Evolutionary conservation across 2,113 vertebrate genomes (phyloP).

Genomic region (Tympanuchus pallidicinctus): DNA sequence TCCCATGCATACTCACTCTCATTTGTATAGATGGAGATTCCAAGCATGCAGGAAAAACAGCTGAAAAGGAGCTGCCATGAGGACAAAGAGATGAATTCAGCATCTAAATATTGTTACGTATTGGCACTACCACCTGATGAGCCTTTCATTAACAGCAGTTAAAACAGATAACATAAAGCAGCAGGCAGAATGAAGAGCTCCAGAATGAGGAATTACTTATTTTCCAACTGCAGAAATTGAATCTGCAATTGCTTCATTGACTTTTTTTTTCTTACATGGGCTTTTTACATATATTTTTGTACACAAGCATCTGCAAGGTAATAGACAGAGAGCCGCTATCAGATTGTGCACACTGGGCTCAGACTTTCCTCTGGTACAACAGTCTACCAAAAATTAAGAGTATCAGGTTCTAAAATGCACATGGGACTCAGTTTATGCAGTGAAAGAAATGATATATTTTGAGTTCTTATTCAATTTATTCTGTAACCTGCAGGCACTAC

Average conservation of each 20-base stretch:
- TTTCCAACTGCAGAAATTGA: constrained; percentile 1
- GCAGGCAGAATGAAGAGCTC: constrained; percentile 32
- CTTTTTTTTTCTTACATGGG: not conserved
- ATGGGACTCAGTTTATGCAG: not conserved
- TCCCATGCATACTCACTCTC: not conserved
- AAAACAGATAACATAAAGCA: constrained; percentile 51
- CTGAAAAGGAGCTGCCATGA: not conserved
- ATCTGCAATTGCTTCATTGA: constrained; percentile 14
- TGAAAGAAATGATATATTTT: not conserved
- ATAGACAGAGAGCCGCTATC: not conserved
- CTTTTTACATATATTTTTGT: constrained; percentile 14
- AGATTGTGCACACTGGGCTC: not conserved
- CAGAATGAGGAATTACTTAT: not conserved
- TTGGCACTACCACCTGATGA: constrained; percentile 35
- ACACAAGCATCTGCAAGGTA: not conserved
- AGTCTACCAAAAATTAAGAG: not conserved
- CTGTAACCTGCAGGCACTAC: not conserved
- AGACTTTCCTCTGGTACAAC: constrained; percentile 7
- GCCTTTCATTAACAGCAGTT: constrained; percentile 57
- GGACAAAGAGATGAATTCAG: constrained; percentile 4
- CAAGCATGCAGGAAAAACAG: not conserved
- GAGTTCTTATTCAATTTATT: not conserved
- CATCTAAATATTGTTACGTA: constrained; percentile 32
- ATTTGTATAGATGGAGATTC: not conserved
- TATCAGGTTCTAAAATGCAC: not conserved